Conservation (phyloP, 2,888 invertebrate species). For the Copidosoma aretas region DNA sequence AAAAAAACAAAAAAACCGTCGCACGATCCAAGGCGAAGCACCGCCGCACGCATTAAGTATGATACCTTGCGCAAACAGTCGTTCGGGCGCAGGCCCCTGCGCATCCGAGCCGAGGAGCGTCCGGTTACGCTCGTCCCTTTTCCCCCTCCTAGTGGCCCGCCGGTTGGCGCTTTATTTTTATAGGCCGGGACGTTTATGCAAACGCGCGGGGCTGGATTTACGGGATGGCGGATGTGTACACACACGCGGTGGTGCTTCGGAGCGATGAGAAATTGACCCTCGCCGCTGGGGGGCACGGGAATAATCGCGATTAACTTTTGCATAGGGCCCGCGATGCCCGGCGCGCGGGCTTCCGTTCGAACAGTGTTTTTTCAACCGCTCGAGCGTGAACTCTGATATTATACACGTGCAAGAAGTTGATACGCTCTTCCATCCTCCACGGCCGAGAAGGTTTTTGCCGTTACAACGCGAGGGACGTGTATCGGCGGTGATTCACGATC, state of each 20-base stretch:
- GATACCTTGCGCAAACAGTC: conserved; percentile 43
- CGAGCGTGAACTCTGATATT: too few species aligned
- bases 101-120: not conserved
- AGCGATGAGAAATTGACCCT: conserved; percentile 37
- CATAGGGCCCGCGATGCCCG: too few species aligned
- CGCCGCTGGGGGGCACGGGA: not conserved
- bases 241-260: conserved; percentile 8
- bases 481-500: too few species aligned
- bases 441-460: too few species aligned
- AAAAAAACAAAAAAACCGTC: conserved; percentile 20
- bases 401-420: too few species aligned
- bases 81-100: conserved; percentile 43
- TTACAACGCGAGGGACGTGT: too few species aligned
- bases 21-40: too few species aligned
- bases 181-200: conserved; percentile 42
- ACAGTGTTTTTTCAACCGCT: too few species aligned
- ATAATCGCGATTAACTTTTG: conserved; percentile 34
- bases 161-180: conserved; percentile 34
- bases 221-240: conserved; percentile 31
- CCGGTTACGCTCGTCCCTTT: not conserved
- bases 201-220: conserved; percentile 39
- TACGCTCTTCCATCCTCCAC: too few species aligned
- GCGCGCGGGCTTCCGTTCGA: not conserved
- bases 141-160: not conserved
- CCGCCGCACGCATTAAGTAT: too few species aligned